phyloP scores from a whole-genome alignment of 2,797 vertebrate genomes.

The Glossophaga mutica region DNA sequence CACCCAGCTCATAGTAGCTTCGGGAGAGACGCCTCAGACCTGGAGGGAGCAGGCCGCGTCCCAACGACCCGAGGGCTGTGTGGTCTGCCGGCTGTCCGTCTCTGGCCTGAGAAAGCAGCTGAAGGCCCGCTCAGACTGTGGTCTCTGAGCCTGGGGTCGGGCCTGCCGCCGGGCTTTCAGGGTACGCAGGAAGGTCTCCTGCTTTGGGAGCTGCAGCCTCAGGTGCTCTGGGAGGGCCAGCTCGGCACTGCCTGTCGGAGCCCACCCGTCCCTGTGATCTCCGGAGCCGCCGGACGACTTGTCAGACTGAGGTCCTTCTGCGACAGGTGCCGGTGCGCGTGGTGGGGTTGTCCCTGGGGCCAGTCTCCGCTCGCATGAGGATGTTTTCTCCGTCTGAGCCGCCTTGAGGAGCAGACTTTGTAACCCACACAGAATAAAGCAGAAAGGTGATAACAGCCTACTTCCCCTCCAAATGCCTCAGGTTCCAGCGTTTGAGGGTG shows the following conservation, averaged over 20 bases:
- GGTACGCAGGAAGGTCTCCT: neutral
- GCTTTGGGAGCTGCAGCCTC: neutral
- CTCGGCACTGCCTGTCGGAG: neutral
- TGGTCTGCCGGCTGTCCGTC: neutral
- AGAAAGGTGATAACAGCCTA: neutral
- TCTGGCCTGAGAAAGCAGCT: neutral
- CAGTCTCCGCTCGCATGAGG: neutral
- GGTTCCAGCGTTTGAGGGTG: neutral
- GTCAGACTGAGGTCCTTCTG: neutral
- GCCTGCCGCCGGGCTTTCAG: neutral
- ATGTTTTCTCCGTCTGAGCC: neutral
- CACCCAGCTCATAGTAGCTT: neutral
- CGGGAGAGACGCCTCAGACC: neutral
- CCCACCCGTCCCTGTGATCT: neutral
- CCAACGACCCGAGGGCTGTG: fast-evolving
- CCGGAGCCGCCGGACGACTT: neutral
- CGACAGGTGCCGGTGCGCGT: neutral
- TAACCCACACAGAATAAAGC: neutral
- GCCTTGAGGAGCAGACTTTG: neutral
- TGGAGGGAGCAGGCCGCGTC: neutral
- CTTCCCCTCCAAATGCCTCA: neutral
- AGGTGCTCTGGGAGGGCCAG: neutral
- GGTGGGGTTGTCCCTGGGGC: neutral
- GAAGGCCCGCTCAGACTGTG: neutral
- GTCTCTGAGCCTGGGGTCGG: neutral